phyloP scores from a whole-genome alignment of 2,888 invertebrate species.

The Campoplex nolae region DNA sequence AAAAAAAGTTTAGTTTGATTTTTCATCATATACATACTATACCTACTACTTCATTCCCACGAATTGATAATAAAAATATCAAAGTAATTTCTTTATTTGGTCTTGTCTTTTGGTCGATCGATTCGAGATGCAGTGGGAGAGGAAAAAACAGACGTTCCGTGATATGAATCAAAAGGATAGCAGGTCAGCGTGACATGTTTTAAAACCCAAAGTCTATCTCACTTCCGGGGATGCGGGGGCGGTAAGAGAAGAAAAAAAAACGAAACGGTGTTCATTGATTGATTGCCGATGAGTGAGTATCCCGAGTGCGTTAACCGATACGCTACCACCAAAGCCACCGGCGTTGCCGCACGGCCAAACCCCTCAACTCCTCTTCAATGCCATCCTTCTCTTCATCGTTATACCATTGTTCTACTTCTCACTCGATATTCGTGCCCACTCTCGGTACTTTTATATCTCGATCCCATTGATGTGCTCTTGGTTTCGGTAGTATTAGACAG shows the following conservation, averaged over 20 bases:
- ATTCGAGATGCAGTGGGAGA: not conserved
- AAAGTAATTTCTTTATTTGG: not conserved
- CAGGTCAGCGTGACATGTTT: slow-evolving; percentile 29
- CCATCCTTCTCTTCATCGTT: slow-evolving; percentile 40
- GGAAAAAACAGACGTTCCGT: not conserved
- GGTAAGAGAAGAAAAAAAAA: not conserved
- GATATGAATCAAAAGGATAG: not conserved
- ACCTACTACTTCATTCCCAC: not conserved
- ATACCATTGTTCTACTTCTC: slow-evolving; percentile 59
- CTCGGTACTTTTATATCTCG: slow-evolving; percentile 58
- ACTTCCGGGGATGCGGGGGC: not conserved
- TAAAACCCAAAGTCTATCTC: slow-evolving; percentile 1
- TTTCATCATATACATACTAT: no score
- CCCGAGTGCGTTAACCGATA: slow-evolving; percentile 61
- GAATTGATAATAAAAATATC: not conserved
- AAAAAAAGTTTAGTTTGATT: not conserved
- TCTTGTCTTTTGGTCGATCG: not conserved
- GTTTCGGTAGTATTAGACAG: slow-evolving; percentile 13
- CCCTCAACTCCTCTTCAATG: slow-evolving; percentile 29
- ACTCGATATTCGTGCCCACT: slow-evolving; percentile 51
- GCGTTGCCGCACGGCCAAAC: slow-evolving; percentile 15
- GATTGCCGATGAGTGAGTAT: slow-evolving; percentile 58
- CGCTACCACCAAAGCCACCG: slow-evolving; percentile 35
- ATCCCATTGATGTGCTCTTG: slow-evolving; percentile 47
- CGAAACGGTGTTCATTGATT: slow-evolving; percentile 60